These are phyloP conservation scores for Symphodus melops DNA, from an alignment of 2,113 vertebrate species.

Conservation along the genomic window DNA sequence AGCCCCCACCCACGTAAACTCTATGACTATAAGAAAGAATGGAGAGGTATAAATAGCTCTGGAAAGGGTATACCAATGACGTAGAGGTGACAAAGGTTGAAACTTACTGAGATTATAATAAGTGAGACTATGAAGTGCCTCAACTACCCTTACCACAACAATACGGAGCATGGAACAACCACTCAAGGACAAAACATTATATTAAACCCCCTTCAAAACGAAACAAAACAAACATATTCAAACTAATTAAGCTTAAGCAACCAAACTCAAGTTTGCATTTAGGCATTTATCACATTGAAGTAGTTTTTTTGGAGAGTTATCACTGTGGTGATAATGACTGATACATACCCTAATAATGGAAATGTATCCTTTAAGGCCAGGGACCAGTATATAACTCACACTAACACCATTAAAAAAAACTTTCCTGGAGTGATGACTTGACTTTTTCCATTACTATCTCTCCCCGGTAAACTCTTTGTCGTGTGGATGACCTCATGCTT, in stretches of 20 bases:
- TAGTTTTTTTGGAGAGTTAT: too few species aligned
- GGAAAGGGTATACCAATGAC: constrained; percentile 18
- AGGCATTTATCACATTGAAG: too few species aligned
- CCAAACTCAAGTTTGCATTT: too few species aligned
- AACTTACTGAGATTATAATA: neutral
- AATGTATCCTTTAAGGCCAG: neutral
- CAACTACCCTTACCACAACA: constrained; percentile 11
- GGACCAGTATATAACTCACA: neutral
- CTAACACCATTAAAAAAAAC: neutral
- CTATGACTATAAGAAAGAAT: constrained; percentile 39
- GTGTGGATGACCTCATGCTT: constrained; percentile 24
- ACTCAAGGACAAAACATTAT: neutral
- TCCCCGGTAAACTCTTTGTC: constrained; percentile 26
- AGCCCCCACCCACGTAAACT: constrained; percentile 44
- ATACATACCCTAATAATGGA: too few species aligned
- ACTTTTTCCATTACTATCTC: constrained; percentile 26
- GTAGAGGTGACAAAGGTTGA: constrained; percentile 4
- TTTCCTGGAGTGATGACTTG: neutral
- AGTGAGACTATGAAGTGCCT: constrained; percentile 23
- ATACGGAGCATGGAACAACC: neutral
- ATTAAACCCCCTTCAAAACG: too few species aligned
- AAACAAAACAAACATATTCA: too few species aligned
- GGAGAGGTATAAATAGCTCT: constrained; percentile 53
- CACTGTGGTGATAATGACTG: too few species aligned
- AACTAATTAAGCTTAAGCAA: too few species aligned